Evolutionary conservation across 1,140 invertebrate genomes (phyloP).

Genomic region (Olivierus martensii): DNA sequence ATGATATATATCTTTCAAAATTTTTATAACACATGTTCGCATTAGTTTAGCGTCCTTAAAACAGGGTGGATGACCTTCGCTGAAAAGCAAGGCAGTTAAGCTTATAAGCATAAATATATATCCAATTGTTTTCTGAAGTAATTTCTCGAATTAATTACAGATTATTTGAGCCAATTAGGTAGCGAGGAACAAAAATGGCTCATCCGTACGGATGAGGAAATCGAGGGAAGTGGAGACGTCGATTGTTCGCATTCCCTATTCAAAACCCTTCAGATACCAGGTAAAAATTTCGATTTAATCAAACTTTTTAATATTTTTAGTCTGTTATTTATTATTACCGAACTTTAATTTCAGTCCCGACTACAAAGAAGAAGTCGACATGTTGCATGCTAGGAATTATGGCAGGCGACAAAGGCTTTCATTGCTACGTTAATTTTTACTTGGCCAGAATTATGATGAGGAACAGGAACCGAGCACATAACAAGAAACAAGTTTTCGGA

Average conservation of each 20-base stretch:
- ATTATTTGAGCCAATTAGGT: slow-evolving; percentile 7
- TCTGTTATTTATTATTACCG: background rate
- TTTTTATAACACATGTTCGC: no score
- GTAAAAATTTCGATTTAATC: background rate
- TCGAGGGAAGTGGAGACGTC: slow-evolving; percentile 1
- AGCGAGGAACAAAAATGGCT: slow-evolving; percentile 2
- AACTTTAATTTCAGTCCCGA: background rate
- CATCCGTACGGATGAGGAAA: background rate
- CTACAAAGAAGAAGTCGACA: slow-evolving; percentile 11
- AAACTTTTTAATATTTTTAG: background rate
- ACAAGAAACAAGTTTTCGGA: slow-evolving; percentile 19
- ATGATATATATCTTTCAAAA: no score
- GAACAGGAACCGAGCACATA: slow-evolving; percentile 25
- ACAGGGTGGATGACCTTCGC: no score
- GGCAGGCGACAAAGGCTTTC: slow-evolving; percentile 27
- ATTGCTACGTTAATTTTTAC: slow-evolving; percentile 25
- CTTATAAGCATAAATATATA: no score
- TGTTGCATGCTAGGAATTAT: slow-evolving; percentile 26
- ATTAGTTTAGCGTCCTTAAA: no score
- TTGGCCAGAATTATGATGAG: slow-evolving; percentile 16
- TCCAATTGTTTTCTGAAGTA: background rate
- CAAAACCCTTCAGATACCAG: slow-evolving; percentile 1
- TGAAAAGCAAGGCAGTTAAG: no score
- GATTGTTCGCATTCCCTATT: no score
- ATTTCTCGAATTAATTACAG: no score